Evolutionary conservation across 2,113 vertebrate species (phyloP), one percentile per base, ranked within the genome.

Genomic region (Desmodus rotundus): DNA sequence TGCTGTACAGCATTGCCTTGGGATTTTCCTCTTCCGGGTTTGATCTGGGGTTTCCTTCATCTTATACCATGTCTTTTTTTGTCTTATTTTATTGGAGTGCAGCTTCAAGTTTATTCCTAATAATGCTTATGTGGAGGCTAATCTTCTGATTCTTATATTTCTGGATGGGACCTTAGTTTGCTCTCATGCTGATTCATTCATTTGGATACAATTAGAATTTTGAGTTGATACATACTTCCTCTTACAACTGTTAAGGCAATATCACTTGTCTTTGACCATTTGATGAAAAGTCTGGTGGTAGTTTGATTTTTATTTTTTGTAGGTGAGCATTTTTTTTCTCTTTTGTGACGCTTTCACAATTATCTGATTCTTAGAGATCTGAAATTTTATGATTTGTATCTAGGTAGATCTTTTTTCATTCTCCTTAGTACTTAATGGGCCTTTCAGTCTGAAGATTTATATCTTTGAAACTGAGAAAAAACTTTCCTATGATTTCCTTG

Each of bases 331-430:
- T 80, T 87, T 78, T 38, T 8, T 4, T 36, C 22, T 73, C 78
- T 61, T 20, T 24, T 28, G 4, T 96, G 82, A 87, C 88, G 80
- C 38, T 82, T 90, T 74, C 67, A 50, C 86, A 70, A 58, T 67
- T 41, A 12, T 92, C n/a, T 76, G 22, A 82, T 86, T 31, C 24
- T 81, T 93, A 82, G 22, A 76, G 67, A 70, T 41, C 14, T 54
- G 76, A 94, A 83, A 81, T 82, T 91, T 96, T 83, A 52, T 87
- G 50, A 82, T 68, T 67, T 76, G 9, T 94, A 54, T 83, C 50
- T 83, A 38, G 63, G 41, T 76, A 43, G 14, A 43, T 87, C 3
- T 87, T 58, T 93, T 87, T 41, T 76, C 14, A 54, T 84, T 67
- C 13, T 82, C 45, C 52, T 94, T 87, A 63, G 58, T n/a, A 76